These are phyloP conservation scores for Cyprinella venusta DNA, from an alignment of 2,797 vertebrate genomes.

Conservation along the genomic window DNA sequence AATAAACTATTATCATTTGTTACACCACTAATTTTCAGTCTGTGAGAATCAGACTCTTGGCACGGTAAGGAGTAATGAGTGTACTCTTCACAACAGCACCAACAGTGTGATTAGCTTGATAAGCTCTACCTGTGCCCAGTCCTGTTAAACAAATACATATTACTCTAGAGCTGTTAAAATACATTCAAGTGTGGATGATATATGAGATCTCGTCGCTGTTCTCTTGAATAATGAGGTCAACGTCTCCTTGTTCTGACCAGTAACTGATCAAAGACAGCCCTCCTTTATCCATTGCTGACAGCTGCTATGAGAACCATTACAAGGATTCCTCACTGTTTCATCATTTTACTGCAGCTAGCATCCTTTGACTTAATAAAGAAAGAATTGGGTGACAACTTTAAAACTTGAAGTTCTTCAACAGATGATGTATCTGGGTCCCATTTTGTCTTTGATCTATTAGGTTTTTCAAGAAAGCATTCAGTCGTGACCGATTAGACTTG, in stretches of 20 bases:
- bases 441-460: slow-evolving; percentile 38
- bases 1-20: not conserved
- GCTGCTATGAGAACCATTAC: slow-evolving; percentile 19
- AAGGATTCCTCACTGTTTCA: slow-evolving; percentile 11
- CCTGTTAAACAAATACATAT: not conserved
- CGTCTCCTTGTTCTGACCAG: not conserved
- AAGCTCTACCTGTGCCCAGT: not conserved
- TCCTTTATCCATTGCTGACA: slow-evolving; percentile 2
- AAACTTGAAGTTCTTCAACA: slow-evolving; percentile 16
- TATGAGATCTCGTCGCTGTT: not conserved
- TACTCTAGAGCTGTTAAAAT: not conserved
- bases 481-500: slow-evolving; percentile 27
- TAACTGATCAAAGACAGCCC: slow-evolving; percentile 38
- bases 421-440: slow-evolving; percentile 21
- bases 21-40: not conserved
- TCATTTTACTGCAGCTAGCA: slow-evolving; percentile 24
- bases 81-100: slow-evolving; percentile 2
- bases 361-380: slow-evolving; percentile 43
- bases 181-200: slow-evolving; percentile 20
- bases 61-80: not conserved
- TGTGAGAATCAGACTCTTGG: not conserved
- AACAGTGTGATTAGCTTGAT: not conserved
- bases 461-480: slow-evolving; percentile 38
- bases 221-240: slow-evolving; percentile 17
- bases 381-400: slow-evolving; percentile 13